These are phyloP conservation scores for Merodon equestris DNA, from an alignment of 2,888 invertebrate species.

Conservation along the genomic window DNA sequence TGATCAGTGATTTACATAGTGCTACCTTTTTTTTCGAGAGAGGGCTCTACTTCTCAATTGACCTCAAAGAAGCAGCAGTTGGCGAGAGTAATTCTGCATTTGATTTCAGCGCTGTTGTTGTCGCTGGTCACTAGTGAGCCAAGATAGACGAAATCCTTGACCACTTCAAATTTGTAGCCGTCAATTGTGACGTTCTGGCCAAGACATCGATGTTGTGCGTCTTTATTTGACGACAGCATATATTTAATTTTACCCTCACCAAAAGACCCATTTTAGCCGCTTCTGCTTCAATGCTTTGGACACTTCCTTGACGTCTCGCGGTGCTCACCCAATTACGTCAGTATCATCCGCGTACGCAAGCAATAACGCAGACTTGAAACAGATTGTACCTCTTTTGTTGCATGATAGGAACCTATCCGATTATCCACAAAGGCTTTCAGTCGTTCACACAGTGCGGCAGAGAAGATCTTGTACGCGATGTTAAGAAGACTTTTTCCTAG, in stretches of 20 bases:
- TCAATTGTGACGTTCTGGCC: neutral
- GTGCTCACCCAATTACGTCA: neutral
- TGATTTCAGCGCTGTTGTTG: too few species aligned
- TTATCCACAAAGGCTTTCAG: too few species aligned
- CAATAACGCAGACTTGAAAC: neutral
- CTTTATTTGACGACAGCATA: slow-evolving; percentile 3
- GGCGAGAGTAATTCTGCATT: too few species aligned
- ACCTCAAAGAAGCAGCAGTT: too few species aligned
- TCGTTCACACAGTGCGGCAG: too few species aligned
- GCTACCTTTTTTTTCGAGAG: too few species aligned
- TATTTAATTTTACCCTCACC: neutral
- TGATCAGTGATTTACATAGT: too few species aligned
- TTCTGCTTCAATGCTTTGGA: neutral
- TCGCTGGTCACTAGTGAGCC: too few species aligned
- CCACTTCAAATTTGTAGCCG: neutral
- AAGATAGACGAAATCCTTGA: slow-evolving; percentile 1
- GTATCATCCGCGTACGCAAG: neutral
- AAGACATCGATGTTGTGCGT: neutral
- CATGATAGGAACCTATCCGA: neutral
- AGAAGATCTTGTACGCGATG: too few species aligned
- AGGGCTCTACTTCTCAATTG: too few species aligned
- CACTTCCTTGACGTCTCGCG: neutral
- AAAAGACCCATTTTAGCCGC: neutral
- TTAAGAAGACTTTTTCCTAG: too few species aligned
- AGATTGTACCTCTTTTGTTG: neutral